phyloP scores from a whole-genome alignment of 2,888 invertebrate species.

The Tinea trinotella region DNA sequence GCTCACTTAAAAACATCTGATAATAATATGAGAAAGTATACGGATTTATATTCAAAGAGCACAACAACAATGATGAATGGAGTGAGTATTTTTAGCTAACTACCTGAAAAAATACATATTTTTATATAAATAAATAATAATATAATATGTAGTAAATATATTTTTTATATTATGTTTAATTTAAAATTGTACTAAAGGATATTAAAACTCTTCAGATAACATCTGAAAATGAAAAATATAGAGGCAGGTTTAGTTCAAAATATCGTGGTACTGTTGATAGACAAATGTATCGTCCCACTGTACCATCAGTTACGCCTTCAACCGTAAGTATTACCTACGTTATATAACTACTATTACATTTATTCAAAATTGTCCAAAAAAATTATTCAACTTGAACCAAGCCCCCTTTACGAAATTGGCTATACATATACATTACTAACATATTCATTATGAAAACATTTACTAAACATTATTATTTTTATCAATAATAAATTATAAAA shows the following conservation, averaged over 20 bases:
- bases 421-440: constrained; percentile 30
- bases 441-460: constrained; percentile 1
- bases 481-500: constrained; percentile 14
- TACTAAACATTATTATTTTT: constrained; percentile 4
- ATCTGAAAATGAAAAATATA: constrained; percentile 58
- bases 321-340: constrained; percentile 53
- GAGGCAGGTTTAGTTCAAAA: constrained; percentile 73
- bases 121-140: no score
- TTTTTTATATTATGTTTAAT: background rate
- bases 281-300: constrained; percentile 75
- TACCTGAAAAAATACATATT: no score
- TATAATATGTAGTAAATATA: background rate
- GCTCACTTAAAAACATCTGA: constrained; percentile 33
- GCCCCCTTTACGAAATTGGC: constrained; percentile 68
- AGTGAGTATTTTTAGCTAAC: background rate
- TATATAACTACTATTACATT: background rate
- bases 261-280: constrained; percentile 70
- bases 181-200: no score
- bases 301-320: constrained; percentile 71
- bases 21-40: constrained; percentile 44
- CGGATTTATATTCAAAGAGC: constrained; percentile 51
- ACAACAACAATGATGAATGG: constrained; percentile 32
- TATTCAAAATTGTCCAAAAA: background rate
- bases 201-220: constrained; percentile 47
- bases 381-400: constrained; percentile 27